Evolutionary conservation across 2,113 vertebrate species (phyloP).

Genomic region (Mirounga angustirostris): DNA sequence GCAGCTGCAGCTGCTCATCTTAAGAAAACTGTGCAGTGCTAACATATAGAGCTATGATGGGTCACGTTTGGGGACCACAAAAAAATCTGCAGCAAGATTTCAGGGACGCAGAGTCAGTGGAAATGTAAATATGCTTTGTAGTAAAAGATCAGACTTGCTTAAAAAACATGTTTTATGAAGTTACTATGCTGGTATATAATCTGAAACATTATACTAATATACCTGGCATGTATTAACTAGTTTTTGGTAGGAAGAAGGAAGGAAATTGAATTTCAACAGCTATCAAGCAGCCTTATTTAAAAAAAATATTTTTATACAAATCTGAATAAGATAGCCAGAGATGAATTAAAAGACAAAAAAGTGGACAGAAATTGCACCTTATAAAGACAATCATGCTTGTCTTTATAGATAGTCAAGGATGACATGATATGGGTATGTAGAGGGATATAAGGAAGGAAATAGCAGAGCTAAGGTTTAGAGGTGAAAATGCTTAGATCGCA

Average conservation of each 20-base stretch:
- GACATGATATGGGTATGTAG: neutral
- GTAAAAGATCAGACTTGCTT: neutral
- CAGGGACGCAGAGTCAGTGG: neutral
- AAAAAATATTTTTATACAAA: constrained; percentile 1
- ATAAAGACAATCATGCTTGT: neutral
- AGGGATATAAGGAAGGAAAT: neutral
- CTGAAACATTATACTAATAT: constrained; percentile 26
- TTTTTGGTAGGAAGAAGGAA: constrained; percentile 45
- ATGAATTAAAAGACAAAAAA: constrained; percentile 26
- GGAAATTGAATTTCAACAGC: constrained; percentile 26
- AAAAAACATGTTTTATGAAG: neutral
- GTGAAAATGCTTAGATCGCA: neutral
- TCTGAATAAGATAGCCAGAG: neutral
- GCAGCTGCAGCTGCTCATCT: constrained; percentile 13
- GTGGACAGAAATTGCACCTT: neutral
- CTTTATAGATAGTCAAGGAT: neutral
- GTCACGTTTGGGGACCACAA: neutral
- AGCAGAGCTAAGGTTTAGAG: neutral
- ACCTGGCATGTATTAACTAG: neutral
- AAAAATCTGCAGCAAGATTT: neutral
- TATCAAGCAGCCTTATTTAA: constrained; percentile 3
- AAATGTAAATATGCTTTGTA: constrained; percentile 51
- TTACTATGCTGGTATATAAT: neutral
- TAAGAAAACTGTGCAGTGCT: constrained; percentile 6
- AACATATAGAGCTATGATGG: neutral